A percentile compares a stretch with the other conserved stretches of the same genome.
Evolutionary conservation across 2,113 vertebrate genomes (phyloP).

Genomic region (Corythornis madagascariensis): DNA sequence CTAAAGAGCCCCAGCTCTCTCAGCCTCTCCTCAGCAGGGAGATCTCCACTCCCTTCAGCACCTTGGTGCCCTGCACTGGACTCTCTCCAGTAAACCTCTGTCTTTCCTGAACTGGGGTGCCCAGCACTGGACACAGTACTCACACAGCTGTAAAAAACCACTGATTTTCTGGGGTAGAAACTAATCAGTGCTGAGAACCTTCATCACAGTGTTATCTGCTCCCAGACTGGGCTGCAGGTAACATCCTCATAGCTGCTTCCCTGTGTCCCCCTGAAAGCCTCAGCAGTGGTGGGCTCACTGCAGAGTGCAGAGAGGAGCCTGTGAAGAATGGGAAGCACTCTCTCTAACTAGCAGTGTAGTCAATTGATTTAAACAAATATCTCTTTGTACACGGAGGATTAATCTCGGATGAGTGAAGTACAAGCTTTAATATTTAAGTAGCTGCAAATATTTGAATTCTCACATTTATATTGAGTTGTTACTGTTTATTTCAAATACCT

Average conservation of each 20-base stretch:
- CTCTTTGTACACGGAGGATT: not conserved
- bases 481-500: not conserved
- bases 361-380: constrained; percentile 15
- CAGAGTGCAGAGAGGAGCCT: not conserved
- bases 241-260: constrained; percentile 21
- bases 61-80: too few relatives aligned
- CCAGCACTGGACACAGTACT: too few relatives aligned
- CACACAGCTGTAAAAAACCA: too few relatives aligned
- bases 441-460: not conserved
- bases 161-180: too few relatives aligned
- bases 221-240: not conserved
- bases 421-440: not conserved
- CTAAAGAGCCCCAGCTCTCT: too few relatives aligned
- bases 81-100: too few relatives aligned
- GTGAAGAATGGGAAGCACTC: not conserved
- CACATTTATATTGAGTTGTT: not conserved
- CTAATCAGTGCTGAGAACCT: not conserved
- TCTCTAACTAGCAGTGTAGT: not conserved
- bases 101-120: too few relatives aligned
- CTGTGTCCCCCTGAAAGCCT: constrained; percentile 8
- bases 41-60: too few relatives aligned
- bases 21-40: too few relatives aligned
- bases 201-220: not conserved
- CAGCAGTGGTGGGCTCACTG: not conserved
- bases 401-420: not conserved